Evolutionary conservation across 2,888 invertebrate genomes (phyloP).

Genomic region (Tenthredo livida): DNA sequence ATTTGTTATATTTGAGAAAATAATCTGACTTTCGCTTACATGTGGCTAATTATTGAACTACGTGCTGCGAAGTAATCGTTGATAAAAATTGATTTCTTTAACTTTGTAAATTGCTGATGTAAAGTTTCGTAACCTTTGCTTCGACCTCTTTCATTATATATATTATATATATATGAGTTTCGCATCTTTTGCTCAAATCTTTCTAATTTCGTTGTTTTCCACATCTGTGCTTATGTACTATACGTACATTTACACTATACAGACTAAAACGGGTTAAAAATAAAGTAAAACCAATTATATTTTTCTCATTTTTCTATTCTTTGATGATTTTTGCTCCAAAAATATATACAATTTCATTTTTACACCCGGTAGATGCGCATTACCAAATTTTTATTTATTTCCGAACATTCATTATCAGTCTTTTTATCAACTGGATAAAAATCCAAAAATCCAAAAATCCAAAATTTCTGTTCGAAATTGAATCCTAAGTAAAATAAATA

Average conservation of each 20-base stretch:
- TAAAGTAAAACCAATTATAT: not conserved
- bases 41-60: not conserved
- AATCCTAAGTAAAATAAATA: not conserved
- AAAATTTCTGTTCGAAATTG: too few relatives aligned
- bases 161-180: not conserved
- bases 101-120: not conserved
- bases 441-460: too few relatives aligned
- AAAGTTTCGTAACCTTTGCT: conserved; percentile 3
- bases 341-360: too few relatives aligned
- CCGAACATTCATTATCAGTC: too few relatives aligned
- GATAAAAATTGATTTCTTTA: not conserved
- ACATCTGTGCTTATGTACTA: too few relatives aligned
- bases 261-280: not conserved
- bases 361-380: not conserved
- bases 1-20: not conserved
- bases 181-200: not conserved
- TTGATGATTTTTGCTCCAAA: not conserved
- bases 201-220: not conserved
- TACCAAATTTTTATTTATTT: too few relatives aligned
- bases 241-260: too few relatives aligned
- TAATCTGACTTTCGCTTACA: not conserved
- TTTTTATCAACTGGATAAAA: too few relatives aligned
- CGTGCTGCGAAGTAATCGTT: not conserved
- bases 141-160: not conserved
- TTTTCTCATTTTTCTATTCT: not conserved